A percentile compares a stretch with the other conserved stretches of the same genome.
Conservation (phyloP, 2,113 vertebrate genomes). For the Prietella phreatophila region DNA sequence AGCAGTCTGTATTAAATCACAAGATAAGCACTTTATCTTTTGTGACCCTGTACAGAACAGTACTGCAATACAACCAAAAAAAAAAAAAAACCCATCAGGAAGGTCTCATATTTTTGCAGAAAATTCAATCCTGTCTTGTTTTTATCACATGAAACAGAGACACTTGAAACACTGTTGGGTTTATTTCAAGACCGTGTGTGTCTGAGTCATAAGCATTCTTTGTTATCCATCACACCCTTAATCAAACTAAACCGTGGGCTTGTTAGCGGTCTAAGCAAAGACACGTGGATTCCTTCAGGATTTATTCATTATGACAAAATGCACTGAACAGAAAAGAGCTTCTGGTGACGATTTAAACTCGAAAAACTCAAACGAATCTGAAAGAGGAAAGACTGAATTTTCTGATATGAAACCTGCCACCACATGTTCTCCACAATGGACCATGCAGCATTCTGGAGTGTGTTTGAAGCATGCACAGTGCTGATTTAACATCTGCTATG, state of each 20-base stretch:
- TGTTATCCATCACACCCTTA: slow-evolving; percentile 40
- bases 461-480: neutral
- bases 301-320: slow-evolving; percentile 21
- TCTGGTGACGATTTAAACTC: neutral
- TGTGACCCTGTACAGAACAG: neutral
- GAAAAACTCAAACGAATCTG: neutral
- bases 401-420: slow-evolving; percentile 11
- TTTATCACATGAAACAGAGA: slow-evolving; percentile 37
- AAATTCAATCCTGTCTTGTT: slow-evolving; percentile 28
- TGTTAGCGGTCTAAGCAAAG: slow-evolving; percentile 16
- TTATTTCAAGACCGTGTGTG: slow-evolving; percentile 22
- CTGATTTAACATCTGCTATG: neutral
- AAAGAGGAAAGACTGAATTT: slow-evolving; percentile 1
- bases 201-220: slow-evolving; percentile 40
- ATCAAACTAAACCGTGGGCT: slow-evolving; percentile 19
- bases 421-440: slow-evolving; percentile 3
- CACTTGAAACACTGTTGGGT: slow-evolving; percentile 4
- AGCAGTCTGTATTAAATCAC: slow-evolving; percentile 20
- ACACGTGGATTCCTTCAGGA: slow-evolving; percentile 22
- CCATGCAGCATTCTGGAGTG: slow-evolving; percentile 5
- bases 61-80: neutral
- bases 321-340: neutral
- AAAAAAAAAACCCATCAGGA: neutral
- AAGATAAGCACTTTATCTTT: slow-evolving; percentile 23
- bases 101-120: neutral